phyloP scores from a whole-genome alignment of 2,113 vertebrate species.

The Hiodon alosoides region DNA sequence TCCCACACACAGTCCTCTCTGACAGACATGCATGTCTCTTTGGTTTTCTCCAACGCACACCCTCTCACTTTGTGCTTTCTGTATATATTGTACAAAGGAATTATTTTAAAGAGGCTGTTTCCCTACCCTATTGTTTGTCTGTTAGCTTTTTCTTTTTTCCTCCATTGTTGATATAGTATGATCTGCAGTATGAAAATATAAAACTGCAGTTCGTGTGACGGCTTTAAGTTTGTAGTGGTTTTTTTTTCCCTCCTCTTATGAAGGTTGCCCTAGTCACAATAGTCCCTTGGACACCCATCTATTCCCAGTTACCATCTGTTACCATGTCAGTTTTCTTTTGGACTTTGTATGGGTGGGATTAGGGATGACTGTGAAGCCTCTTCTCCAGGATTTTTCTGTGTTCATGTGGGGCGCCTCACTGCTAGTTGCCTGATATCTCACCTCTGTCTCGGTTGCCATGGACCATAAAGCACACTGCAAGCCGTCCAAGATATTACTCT shows the following conservation, averaged over 20 bases:
- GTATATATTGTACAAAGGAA: constrained; percentile 95
- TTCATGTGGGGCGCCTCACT: neutral
- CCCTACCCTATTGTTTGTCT: constrained; percentile 45
- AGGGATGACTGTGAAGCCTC: neutral
- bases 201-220: constrained; percentile 26
- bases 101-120: constrained; percentile 79
- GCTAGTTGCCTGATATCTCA: too few relatives aligned
- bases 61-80: constrained; percentile 57
- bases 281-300: neutral
- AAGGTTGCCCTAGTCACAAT: neutral
- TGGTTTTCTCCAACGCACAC: constrained; percentile 46
- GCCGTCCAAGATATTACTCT: too few relatives aligned
- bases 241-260: constrained; percentile 6
- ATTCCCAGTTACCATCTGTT: neutral
- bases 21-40: constrained; percentile 27
- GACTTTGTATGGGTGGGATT: neutral
- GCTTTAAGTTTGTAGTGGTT: constrained; percentile 27
- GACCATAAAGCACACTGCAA: too few relatives aligned
- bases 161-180: constrained; percentile 25
- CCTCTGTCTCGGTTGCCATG: too few relatives aligned
- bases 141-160: constrained; percentile 46
- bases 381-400: neutral
- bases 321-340: neutral
- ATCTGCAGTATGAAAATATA: neutral
- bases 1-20: too few relatives aligned